Conservation (phyloP, 2,888 invertebrate genomes). For the Euclidia mi region DNA sequence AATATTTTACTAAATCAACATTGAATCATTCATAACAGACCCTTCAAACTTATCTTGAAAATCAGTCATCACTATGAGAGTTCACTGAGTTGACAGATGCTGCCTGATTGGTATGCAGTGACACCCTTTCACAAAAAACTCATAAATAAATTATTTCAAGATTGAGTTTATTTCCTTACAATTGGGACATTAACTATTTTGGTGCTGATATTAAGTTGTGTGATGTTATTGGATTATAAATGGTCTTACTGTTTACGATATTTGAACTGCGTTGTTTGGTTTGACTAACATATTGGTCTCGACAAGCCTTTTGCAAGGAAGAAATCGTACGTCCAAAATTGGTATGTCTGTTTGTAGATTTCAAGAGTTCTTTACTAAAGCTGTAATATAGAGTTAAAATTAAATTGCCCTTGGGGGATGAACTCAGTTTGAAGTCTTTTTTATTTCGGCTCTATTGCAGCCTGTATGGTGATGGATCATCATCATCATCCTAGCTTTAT, state of each 20-base stretch:
- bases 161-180: conserved; percentile 2
- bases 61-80: conserved; percentile 15
- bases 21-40: conserved; percentile 14
- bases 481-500: too few relatives aligned
- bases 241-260: background rate
- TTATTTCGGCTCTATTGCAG: too few relatives aligned
- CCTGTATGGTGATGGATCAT: too few relatives aligned
- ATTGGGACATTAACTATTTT: background rate
- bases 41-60: conserved; percentile 3
- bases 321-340: too few relatives aligned
- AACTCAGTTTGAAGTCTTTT: too few relatives aligned
- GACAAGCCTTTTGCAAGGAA: too few relatives aligned
- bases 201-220: conserved; percentile 2
- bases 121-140: conserved; percentile 4
- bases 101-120: conserved; percentile 12
- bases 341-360: too few relatives aligned
- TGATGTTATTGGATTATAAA: background rate
- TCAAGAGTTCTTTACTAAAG: too few relatives aligned
- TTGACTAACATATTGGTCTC: too few relatives aligned
- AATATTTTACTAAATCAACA: background rate
- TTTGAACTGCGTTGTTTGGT: too few relatives aligned
- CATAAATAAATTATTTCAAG: conserved; percentile 17
- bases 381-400: too few relatives aligned
- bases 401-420: too few relatives aligned
- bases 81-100: conserved; percentile 10